Evolutionary conservation across 2,113 vertebrate genomes (phyloP).

Genomic region (Hippopotamus amphibius): DNA sequence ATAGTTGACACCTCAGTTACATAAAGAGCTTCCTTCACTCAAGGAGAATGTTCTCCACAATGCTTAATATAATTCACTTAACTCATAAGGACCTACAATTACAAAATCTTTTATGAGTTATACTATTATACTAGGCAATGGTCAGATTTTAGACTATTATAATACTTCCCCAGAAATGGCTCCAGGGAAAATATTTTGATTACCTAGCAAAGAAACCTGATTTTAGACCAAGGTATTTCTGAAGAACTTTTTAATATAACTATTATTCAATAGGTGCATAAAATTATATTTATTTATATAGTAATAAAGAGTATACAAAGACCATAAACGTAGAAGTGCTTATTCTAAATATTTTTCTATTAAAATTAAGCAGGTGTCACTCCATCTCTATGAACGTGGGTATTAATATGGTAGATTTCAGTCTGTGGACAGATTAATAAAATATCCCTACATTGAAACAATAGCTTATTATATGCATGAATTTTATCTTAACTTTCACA

Average conservation of each 20-base stretch:
- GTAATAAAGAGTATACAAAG: neutral
- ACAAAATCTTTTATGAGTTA: slow-evolving; percentile 25
- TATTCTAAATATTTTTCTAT: neutral
- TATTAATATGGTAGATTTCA: neutral
- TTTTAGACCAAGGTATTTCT: slow-evolving; percentile 43
- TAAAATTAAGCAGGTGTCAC: neutral
- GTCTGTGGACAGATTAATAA: neutral
- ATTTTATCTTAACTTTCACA: neutral
- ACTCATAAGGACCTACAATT: neutral
- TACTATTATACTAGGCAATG: neutral
- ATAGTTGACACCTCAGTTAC: neutral
- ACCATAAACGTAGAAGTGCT: neutral
- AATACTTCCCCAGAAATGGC: neutral
- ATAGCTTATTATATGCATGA: neutral
- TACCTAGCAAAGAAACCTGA: neutral
- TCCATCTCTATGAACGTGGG: neutral
- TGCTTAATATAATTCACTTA: neutral
- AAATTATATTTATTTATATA: neutral
- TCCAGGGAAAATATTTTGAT: slow-evolving; percentile 33
- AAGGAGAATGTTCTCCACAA: neutral
- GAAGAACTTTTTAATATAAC: neutral
- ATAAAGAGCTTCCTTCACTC: neutral
- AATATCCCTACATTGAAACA: neutral
- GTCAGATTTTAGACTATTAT: neutral
- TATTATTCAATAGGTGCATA: slow-evolving; percentile 21